phyloP scores from a whole-genome alignment of 2,113 vertebrate genomes.

The Pachyramphus minor region DNA sequence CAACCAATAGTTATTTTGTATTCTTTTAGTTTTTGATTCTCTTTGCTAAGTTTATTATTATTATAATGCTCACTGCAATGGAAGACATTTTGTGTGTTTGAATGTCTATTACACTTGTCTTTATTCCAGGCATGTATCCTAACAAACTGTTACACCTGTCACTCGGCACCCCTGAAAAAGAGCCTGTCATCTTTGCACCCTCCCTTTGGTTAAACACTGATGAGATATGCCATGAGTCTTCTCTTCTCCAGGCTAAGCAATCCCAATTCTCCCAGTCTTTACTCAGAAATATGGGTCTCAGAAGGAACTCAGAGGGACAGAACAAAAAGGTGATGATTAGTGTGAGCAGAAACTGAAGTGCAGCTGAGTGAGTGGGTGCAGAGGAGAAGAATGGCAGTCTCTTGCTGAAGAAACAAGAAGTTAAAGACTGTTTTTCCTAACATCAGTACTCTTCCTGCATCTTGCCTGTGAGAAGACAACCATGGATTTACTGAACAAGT shows the following conservation, averaged over 20 bases:
- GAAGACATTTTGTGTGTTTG: no score
- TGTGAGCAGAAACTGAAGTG: neutral
- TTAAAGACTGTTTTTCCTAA: neutral
- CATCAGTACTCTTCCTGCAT: neutral
- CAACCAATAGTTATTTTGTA: no score
- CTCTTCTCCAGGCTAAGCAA: neutral
- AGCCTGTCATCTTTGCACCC: neutral
- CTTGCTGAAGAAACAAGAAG: neutral
- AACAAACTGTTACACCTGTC: no score
- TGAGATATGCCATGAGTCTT: neutral
- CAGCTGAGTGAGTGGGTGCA: neutral
- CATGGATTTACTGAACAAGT: neutral
- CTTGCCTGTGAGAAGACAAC: neutral
- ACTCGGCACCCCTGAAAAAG: neutral
- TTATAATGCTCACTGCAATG: no score
- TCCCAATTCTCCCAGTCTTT: neutral
- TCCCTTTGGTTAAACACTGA: neutral
- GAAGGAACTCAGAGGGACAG: neutral
- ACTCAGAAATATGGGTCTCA: accelerated
- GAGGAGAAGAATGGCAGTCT: neutral
- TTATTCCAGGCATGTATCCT: no score
- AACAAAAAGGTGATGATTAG: neutral
- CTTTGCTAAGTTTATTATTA: no score
- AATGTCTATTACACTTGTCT: no score
- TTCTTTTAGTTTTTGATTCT: no score